Conservation (phyloP, 1,140 invertebrate species). For the Pseudomyrmex cubaensis region DNA sequence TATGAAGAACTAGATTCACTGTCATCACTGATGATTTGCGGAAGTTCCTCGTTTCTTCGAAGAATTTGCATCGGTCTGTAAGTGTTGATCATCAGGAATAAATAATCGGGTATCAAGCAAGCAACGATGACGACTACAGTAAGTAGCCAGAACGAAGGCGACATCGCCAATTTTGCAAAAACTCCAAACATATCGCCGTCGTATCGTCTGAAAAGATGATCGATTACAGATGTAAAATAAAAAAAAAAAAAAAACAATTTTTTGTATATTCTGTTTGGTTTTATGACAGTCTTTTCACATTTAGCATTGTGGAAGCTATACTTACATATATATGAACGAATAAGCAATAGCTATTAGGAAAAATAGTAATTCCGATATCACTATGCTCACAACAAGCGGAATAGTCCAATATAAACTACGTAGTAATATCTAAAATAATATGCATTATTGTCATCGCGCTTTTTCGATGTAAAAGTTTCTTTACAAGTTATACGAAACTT, state of each 20-base stretch:
- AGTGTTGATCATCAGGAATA: conserved; percentile 76
- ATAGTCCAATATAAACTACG: conserved; percentile 88
- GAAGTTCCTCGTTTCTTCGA: conserved; percentile 66
- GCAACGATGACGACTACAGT: conserved; percentile 86
- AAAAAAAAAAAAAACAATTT: conserved; percentile 29
- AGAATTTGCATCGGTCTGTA: conserved; percentile 67
- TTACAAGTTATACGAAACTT: too few species aligned
- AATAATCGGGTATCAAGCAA: conserved; percentile 87
- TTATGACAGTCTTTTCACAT: conserved; percentile 16
- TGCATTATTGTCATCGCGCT: neutral
- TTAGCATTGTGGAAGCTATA: neutral
- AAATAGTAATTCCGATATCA: conserved; percentile 87
- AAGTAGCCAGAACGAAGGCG: conserved; percentile 87
- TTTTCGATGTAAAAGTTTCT: too few species aligned
- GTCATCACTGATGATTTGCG: conserved; percentile 4
- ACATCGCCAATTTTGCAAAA: conserved; percentile 86
- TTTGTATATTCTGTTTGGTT: conserved; percentile 50
- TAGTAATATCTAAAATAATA: conserved; percentile 86
- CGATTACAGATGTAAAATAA: neutral
- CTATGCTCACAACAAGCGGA: conserved; percentile 86
- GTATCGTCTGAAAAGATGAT: conserved; percentile 81
- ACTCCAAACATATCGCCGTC: conserved; percentile 88
- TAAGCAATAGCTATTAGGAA: conserved; percentile 87
- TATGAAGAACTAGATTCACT: conserved; percentile 20
- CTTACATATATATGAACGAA: conserved; percentile 78